Percentiles rank a stretch among this genome's conserved stretches.
phyloP scores from a whole-genome alignment of 2,113 vertebrate genomes.

The Petromus typicus region DNA sequence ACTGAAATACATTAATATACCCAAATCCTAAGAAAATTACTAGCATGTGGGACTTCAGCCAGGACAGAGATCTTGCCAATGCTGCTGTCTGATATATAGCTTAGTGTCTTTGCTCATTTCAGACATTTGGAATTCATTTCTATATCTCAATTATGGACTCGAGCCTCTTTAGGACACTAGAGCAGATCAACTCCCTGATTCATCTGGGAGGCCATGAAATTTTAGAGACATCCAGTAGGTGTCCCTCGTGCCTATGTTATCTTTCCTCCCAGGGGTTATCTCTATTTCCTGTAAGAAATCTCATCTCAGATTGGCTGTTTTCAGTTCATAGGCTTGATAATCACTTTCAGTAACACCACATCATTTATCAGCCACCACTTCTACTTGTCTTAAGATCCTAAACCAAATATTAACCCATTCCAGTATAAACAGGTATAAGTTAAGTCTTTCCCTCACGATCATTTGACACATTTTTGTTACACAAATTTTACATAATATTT shows the following conservation, averaged over 20 bases:
- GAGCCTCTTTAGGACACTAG: not conserved
- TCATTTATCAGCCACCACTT: conserved; percentile 8
- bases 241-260: not conserved
- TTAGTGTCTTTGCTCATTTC: not conserved
- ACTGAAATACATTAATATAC: conserved; percentile 20
- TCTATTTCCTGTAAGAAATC: not conserved
- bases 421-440: not conserved
- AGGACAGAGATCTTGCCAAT: not conserved
- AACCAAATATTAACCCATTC: conserved; percentile 8
- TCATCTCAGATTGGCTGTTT: not conserved
- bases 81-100: not conserved
- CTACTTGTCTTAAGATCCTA: not conserved
- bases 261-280: not conserved
- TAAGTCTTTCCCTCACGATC: not conserved
- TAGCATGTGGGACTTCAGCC: not conserved
- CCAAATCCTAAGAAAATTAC: not conserved
- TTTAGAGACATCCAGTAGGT: not conserved
- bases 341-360: not conserved
- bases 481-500: not conserved
- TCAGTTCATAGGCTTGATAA: not conserved
- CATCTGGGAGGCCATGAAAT: not conserved
- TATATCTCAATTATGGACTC: not conserved
- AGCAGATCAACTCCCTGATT: not conserved
- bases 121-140: not conserved
- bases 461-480: not conserved